Evolutionary conservation across 2,888 invertebrate genomes (phyloP).

Genomic region (Hydraecia micacea): DNA sequence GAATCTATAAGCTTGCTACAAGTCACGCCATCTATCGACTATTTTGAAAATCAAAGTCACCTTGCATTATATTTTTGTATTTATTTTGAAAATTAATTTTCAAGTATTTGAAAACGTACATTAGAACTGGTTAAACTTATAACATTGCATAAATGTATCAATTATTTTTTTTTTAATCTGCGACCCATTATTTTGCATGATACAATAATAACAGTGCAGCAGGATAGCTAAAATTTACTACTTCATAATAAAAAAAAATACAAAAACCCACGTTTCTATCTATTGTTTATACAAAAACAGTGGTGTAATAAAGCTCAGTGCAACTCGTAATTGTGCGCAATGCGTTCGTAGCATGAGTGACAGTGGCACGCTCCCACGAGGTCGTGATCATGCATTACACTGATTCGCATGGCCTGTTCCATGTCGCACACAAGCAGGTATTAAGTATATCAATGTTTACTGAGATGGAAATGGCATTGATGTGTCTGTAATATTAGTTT

Average conservation of each 20-base stretch:
- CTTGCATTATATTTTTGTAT: neutral
- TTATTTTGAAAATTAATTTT: neutral
- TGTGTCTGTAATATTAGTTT: neutral
- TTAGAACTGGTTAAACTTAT: neutral
- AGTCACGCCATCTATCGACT: constrained; percentile 46
- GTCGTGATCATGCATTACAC: constrained; percentile 43
- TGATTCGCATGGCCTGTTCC: constrained; percentile 33
- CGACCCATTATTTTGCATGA: neutral
- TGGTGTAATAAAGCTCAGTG: constrained; percentile 3
- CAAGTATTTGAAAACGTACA: neutral
- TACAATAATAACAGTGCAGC: neutral
- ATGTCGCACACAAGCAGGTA: constrained; percentile 24
- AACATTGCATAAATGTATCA: neutral
- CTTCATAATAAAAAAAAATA: neutral
- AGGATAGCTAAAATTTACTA: neutral
- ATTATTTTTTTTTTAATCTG: neutral
- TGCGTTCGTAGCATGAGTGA: constrained; percentile 65
- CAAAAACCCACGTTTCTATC: neutral
- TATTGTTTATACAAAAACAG: constrained; percentile 7
- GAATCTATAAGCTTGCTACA: neutral
- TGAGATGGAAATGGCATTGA: neutral
- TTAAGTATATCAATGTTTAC: constrained; percentile 19
- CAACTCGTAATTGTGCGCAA: constrained; percentile 56
- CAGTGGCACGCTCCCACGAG: constrained; percentile 62
- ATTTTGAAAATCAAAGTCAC: neutral